phyloP scores from a whole-genome alignment of 1,140 invertebrate species.

The Mactra quadrangularis region DNA sequence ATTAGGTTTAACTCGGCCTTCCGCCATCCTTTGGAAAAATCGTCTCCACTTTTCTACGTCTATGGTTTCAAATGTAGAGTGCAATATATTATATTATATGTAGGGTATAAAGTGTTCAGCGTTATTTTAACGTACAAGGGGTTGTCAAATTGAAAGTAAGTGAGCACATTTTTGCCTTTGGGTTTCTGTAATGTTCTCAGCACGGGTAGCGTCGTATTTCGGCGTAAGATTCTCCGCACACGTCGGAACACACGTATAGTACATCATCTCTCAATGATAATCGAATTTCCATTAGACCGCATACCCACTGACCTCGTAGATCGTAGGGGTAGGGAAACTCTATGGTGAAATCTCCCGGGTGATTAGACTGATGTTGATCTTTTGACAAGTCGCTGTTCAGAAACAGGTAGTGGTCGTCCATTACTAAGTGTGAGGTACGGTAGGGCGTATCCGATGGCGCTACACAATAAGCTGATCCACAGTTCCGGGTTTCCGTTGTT shows the following conservation, averaged over 20 bases:
- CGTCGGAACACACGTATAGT: conserved; percentile 31
- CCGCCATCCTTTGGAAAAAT: conserved; percentile 16
- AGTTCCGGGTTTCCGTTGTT: conserved; percentile 32
- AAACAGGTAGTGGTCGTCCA: too few species aligned
- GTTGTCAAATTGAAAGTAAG: conserved; percentile 1
- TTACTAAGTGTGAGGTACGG: too few species aligned
- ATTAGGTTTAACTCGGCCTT: conserved; percentile 17
- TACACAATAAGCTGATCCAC: conserved; percentile 35
- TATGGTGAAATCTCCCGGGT: conserved; percentile 5
- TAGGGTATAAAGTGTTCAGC: not conserved
- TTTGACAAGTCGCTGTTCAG: conserved; percentile 5
- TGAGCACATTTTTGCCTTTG: not conserved
- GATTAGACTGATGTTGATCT: conserved; percentile 7
- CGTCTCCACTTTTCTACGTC: conserved; percentile 33
- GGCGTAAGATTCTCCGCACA: conserved; percentile 29
- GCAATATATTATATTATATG: not conserved
- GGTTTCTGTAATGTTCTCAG: conserved; percentile 3
- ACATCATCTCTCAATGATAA: conserved; percentile 6
- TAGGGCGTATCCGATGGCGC: not conserved
- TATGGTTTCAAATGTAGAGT: conserved; percentile 33
- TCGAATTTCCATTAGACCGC: conserved; percentile 10
- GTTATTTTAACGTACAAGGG: conserved; percentile 24
- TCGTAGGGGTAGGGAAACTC: conserved; percentile 15
- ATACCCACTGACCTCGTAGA: conserved; percentile 15
- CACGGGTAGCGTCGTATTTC: conserved; percentile 16